phyloP scores from a whole-genome alignment of 1,140 invertebrate genomes.

The Drosophila ohnishii region DNA sequence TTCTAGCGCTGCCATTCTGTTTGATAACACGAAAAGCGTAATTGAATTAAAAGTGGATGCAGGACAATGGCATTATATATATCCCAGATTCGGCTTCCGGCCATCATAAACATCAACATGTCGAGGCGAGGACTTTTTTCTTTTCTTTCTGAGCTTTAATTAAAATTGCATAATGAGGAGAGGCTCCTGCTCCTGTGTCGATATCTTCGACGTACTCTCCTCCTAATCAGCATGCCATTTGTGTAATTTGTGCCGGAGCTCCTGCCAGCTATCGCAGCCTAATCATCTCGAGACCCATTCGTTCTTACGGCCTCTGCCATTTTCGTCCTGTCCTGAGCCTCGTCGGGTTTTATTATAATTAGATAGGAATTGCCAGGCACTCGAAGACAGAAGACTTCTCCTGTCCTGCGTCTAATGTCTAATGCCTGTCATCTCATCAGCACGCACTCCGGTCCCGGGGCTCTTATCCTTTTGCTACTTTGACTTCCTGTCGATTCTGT shows the following conservation, averaged over 20 bases:
- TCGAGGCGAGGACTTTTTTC: slow-evolving; percentile 21
- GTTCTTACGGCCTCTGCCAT: slow-evolving; percentile 41
- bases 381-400: slow-evolving; percentile 30
- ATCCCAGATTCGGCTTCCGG: background rate
- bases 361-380: slow-evolving; percentile 53
- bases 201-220: slow-evolving; percentile 43
- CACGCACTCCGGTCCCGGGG: slow-evolving; percentile 16
- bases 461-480: slow-evolving; percentile 47
- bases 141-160: slow-evolving; percentile 50
- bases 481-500: slow-evolving; percentile 51
- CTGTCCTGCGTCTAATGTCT: slow-evolving; percentile 38
- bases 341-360: slow-evolving; percentile 67
- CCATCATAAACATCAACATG: slow-evolving; percentile 65
- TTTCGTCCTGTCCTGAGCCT: slow-evolving; percentile 21
- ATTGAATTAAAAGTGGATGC: slow-evolving; percentile 80
- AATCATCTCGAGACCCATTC: slow-evolving; percentile 56
- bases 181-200: background rate
- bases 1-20: slow-evolving; percentile 58
- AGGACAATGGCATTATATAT: slow-evolving; percentile 16
- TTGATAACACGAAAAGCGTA: slow-evolving; percentile 66
- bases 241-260: slow-evolving; percentile 57
- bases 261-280: slow-evolving; percentile 44
- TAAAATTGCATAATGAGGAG: slow-evolving; percentile 66
- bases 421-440: slow-evolving; percentile 50
- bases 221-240: slow-evolving; percentile 73